A percentile compares a stretch with the other conserved stretches of the same genome.
phyloP scores from a whole-genome alignment of 1,140 invertebrate species.

The Ceratina calcarata region DNA sequence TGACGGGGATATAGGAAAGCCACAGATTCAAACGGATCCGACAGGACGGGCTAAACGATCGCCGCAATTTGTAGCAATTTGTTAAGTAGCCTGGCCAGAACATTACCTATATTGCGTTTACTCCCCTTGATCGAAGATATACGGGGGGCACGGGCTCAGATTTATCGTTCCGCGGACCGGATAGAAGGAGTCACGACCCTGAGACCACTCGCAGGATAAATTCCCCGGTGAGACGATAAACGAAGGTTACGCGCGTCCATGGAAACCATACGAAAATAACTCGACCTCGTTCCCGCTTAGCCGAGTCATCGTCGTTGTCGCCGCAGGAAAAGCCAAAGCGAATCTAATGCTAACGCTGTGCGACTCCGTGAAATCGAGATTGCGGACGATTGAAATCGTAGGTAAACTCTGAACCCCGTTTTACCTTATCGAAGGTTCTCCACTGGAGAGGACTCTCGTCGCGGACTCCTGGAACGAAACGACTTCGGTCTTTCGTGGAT shows the following conservation, averaged over 20 bases:
- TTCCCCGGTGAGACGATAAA: conserved; percentile 5
- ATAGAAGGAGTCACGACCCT: conserved; percentile 14
- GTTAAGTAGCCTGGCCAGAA: conserved; percentile 80
- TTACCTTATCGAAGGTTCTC: conserved; percentile 56
- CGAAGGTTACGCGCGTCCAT: not conserved
- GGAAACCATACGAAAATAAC: conserved; percentile 24
- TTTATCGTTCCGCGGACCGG: conserved; percentile 70
- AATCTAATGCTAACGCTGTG: conserved; percentile 39
- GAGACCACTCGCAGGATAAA: conserved; percentile 1
- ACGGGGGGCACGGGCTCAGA: conserved; percentile 68
- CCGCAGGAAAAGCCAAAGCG: conserved; percentile 25
- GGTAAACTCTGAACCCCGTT: conserved; percentile 59
- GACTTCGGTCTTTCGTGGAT: conserved; percentile 75
- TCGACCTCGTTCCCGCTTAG: not conserved
- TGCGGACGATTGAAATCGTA: conserved; percentile 61
- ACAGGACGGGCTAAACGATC: conserved; percentile 73
- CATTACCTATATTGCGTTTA: conserved; percentile 79
- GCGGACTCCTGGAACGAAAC: conserved; percentile 55
- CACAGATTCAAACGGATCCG: conserved; percentile 53
- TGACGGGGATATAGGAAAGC: conserved; percentile 33
- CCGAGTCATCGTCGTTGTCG: conserved; percentile 8
- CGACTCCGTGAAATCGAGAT: conserved; percentile 35
- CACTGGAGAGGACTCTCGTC: conserved; percentile 27
- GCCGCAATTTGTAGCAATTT: conserved; percentile 81
- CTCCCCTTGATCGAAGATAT: conserved; percentile 71